Evolutionary conservation across 2,797 vertebrate species (phyloP).

Genomic region (Cyclopterus lumpus): DNA sequence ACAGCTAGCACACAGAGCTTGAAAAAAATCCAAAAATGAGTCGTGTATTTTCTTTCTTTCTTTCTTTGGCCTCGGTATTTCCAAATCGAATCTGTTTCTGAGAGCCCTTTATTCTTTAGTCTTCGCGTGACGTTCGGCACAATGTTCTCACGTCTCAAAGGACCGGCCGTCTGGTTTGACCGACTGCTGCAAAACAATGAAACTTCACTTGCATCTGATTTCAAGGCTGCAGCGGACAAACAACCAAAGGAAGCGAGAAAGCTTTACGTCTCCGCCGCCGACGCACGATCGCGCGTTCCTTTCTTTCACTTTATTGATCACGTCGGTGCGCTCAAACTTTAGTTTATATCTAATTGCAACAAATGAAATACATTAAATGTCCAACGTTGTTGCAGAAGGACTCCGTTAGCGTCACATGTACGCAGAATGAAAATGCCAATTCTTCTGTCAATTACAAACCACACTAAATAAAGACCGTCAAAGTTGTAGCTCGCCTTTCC

Average conservation of each 20-base stretch:
- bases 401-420: background rate
- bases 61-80: background rate
- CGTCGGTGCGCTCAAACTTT: too few relatives aligned
- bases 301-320: background rate
- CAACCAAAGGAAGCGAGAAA: background rate
- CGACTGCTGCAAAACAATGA: slow-evolving; percentile 12
- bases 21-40: too few relatives aligned
- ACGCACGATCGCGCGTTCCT: background rate
- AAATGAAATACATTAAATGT: too few relatives aligned
- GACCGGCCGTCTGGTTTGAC: slow-evolving; percentile 10
- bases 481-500: background rate
- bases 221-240: slow-evolving; percentile 9
- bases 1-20: too few relatives aligned
- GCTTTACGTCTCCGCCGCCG: background rate
- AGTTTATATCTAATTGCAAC: too few relatives aligned
- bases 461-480: background rate
- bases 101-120: background rate
- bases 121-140: background rate
- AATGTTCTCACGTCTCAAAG: background rate
- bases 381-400: background rate
- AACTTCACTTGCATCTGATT: slow-evolving; percentile 12
- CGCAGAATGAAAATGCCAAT: background rate
- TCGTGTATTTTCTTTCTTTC: background rate
- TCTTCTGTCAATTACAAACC: background rate
- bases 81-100: background rate